Conservation (phyloP, 2,797 vertebrate genomes). For the Cynopterus sphinx region DNA sequence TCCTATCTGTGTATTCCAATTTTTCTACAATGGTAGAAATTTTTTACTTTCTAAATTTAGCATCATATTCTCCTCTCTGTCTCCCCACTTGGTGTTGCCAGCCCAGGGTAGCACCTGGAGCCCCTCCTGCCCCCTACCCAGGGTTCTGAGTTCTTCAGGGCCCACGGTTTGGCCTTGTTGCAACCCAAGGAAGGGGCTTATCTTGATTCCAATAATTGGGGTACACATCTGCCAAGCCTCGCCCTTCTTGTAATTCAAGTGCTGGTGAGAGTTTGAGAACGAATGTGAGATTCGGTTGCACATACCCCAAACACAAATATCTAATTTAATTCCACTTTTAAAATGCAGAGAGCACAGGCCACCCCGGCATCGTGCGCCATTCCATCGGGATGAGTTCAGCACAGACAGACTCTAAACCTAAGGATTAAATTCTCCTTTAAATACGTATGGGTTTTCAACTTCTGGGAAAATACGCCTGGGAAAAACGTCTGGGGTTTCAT, state of each 20-base stretch:
- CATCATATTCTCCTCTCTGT: not conserved
- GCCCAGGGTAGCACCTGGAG: not conserved
- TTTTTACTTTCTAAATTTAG: not conserved
- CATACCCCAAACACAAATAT: not conserved
- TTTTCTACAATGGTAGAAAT: not conserved
- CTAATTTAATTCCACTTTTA: not conserved
- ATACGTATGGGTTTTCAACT: constrained; percentile 30
- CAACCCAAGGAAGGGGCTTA: not conserved
- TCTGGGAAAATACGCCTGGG: constrained; percentile 52
- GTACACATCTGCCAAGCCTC: not conserved
- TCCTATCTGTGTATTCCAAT: accelerated
- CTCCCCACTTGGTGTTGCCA: not conserved
- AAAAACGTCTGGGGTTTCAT: constrained; percentile 68
- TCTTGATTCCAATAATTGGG: not conserved
- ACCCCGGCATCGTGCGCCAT: not conserved
- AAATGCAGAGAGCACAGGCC: not conserved
- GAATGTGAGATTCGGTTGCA: not conserved
- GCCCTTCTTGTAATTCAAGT: not conserved
- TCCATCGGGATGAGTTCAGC: constrained; percentile 40
- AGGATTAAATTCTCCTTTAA: constrained; percentile 58
- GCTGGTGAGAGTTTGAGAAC: not conserved
- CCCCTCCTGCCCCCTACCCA: not conserved
- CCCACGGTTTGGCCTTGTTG: not conserved
- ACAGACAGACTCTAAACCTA: not conserved
- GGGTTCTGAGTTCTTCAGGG: not conserved